A percentile compares a stretch with the other conserved stretches of the same genome.
Evolutionary conservation across 2,888 invertebrate species (phyloP).

Genomic region (Globia sparganii): DNA sequence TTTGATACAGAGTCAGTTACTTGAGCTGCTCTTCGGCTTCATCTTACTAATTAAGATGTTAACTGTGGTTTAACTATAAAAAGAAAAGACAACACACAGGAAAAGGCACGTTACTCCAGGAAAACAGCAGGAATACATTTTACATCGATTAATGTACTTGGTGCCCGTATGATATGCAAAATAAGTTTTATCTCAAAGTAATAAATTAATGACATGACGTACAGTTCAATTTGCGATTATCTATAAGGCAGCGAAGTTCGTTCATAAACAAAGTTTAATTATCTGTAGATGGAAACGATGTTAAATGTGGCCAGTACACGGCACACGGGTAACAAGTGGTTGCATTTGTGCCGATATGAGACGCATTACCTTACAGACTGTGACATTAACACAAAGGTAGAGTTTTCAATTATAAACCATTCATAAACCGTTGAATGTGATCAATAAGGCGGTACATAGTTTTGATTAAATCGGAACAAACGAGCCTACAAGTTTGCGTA

Average conservation of each 20-base stretch:
- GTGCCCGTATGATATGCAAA: constrained; percentile 60
- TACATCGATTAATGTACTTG: constrained; percentile 52
- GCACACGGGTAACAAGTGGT: constrained; percentile 55
- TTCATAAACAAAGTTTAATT: constrained; percentile 68
- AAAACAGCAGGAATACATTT: constrained; percentile 40
- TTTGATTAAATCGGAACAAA: constrained; percentile 84
- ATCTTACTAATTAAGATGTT: constrained; percentile 65
- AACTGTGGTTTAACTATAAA: constrained; percentile 48
- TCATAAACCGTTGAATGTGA: constrained; percentile 48
- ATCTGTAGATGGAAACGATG: constrained; percentile 63
- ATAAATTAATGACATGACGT: constrained; percentile 64
- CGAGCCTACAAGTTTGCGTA: constrained; percentile 83
- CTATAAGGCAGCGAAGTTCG: constrained; percentile 61
- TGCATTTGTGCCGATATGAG: constrained; percentile 61
- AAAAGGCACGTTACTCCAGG: constrained; percentile 37
- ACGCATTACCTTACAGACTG: constrained; percentile 43
- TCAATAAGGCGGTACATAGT: constrained; percentile 65
- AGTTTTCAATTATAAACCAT: constrained; percentile 55
- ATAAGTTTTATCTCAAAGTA: constrained; percentile 54
- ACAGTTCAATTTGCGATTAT: constrained; percentile 68
- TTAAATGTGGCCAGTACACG: constrained; percentile 58
- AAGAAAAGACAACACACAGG: constrained; percentile 34
- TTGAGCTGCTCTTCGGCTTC: constrained; percentile 53
- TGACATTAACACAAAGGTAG: constrained; percentile 46
- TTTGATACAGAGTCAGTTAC: constrained; percentile 51